A percentile compares a stretch with the other conserved stretches of the same genome.
These are phyloP conservation scores for Ethmia dodecea DNA, from an alignment of 2,888 invertebrate genomes.

Conservation along the genomic window DNA sequence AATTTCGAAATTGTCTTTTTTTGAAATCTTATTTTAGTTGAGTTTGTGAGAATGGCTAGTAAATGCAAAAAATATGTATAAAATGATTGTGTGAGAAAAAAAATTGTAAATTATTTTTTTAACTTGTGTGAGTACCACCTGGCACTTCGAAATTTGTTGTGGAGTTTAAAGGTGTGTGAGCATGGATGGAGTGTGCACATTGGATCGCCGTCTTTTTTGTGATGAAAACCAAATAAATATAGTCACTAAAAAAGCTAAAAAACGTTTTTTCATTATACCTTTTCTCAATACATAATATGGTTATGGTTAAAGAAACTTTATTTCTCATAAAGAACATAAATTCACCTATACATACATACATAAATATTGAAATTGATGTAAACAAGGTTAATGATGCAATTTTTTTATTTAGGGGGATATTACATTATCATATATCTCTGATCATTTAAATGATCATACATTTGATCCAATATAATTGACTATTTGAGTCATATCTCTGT, in stretches of 20 bases:
- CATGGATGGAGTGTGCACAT: conserved; percentile 16
- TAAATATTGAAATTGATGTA: too few species aligned
- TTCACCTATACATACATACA: too few species aligned
- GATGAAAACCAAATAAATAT: conserved; percentile 67
- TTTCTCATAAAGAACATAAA: too few species aligned
- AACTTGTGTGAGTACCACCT: conserved; percentile 1
- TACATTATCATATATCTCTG: too few species aligned
- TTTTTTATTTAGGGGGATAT: too few species aligned
- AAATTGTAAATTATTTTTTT: conserved; percentile 1
- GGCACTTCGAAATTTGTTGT: conserved; percentile 12
- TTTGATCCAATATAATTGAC: too few species aligned
- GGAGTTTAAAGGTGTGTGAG: conserved; percentile 15
- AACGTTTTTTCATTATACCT: too few species aligned
- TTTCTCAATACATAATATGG: too few species aligned
- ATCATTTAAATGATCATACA: too few species aligned
- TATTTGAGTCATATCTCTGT: too few species aligned
- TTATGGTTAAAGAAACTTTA: too few species aligned
- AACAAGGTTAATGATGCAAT: too few species aligned
- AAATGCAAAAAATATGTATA: not conserved
- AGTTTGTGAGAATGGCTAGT: not conserved
- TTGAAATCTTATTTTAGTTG: not conserved
- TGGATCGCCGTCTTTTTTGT: conserved; percentile 36
- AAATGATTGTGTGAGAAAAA: conserved; percentile 1
- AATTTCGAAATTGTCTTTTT: not conserved
- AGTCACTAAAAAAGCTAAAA: conserved; percentile 28